Percentiles rank a stretch among this genome's conserved stretches.
These are phyloP conservation scores for Eulemur rubriventer DNA, from an alignment of 2,797 vertebrate species.

Conservation along the genomic window DNA sequence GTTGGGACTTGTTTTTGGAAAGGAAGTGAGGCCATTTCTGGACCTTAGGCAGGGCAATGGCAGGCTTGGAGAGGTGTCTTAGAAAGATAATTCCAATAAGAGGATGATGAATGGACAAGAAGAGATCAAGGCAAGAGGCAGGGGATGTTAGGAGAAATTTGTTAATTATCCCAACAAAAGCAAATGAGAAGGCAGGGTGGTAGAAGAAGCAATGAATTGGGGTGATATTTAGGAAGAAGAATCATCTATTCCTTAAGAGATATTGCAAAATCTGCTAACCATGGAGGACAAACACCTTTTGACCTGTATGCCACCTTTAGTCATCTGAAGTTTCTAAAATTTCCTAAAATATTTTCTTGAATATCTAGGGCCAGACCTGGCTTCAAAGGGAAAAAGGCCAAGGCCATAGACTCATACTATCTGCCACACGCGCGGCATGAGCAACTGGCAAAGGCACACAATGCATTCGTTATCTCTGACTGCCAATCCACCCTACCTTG, in stretches of 20 bases:
- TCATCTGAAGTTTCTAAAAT: not conserved
- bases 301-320: not conserved
- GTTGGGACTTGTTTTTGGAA: not conserved
- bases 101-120: not conserved
- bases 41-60: not conserved
- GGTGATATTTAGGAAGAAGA: not conserved
- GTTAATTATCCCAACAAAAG: not conserved
- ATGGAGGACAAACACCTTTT: not conserved
- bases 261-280: not conserved
- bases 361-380: not conserved
- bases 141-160: not conserved
- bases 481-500: not conserved
- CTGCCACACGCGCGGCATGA: rapidly evolving
- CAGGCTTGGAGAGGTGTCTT: not conserved
- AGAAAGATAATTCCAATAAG: not conserved
- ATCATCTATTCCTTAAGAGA: not conserved
- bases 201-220: not conserved
- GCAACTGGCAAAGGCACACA: not conserved
- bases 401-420: rapidly evolving
- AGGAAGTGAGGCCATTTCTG: not conserved
- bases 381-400: not conserved
- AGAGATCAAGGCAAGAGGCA: not conserved
- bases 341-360: not conserved
- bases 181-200: not conserved
- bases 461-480: not conserved